A percentile compares a stretch with the other conserved stretches of the same genome.
Conservation (phyloP, 2,113 vertebrate genomes). For the Mola mola region DNA sequence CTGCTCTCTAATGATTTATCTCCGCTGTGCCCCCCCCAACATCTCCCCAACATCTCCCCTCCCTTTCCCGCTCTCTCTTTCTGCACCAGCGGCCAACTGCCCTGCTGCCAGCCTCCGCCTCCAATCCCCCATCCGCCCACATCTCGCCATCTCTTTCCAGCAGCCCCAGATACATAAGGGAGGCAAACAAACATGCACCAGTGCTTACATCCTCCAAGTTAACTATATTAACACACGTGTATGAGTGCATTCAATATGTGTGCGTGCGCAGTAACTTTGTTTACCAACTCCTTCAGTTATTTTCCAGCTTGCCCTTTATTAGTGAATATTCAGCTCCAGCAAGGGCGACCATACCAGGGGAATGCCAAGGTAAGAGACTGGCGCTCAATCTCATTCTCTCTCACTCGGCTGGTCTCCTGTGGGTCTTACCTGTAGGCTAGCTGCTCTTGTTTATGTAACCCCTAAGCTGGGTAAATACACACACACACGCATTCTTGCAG, state of each 20-base stretch:
- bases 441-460: conserved; percentile 76
- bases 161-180: conserved; percentile 61
- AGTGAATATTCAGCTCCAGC: conserved; percentile 62
- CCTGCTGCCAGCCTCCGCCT: conserved; percentile 74
- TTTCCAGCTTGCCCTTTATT: conserved; percentile 68
- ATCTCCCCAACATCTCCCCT: conserved; percentile 13
- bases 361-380: conserved; percentile 60
- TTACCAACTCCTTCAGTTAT: conserved; percentile 67
- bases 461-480: conserved; percentile 65
- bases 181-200: conserved; percentile 52
- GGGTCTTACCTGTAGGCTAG: conserved; percentile 76
- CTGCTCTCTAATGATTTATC: conserved; percentile 89
- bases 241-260: conserved; percentile 30
- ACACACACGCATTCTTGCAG: conserved; percentile 34
- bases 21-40: conserved; percentile 58
- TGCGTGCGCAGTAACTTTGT: conserved; percentile 47
- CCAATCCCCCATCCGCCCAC: conserved; percentile 65
- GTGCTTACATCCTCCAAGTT: conserved; percentile 42
- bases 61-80: conserved; percentile 48
- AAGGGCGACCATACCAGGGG: conserved; percentile 58
- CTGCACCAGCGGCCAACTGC: conserved; percentile 76
- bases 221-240: conserved; percentile 43
- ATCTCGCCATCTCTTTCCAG: conserved; percentile 62
- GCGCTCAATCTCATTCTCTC: conserved; percentile 48
- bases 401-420: conserved; percentile 66